These are phyloP conservation scores for Zoanthus gigantus DNA, from an alignment of 92 coral and sea anemone species.

Conservation along the genomic window DNA sequence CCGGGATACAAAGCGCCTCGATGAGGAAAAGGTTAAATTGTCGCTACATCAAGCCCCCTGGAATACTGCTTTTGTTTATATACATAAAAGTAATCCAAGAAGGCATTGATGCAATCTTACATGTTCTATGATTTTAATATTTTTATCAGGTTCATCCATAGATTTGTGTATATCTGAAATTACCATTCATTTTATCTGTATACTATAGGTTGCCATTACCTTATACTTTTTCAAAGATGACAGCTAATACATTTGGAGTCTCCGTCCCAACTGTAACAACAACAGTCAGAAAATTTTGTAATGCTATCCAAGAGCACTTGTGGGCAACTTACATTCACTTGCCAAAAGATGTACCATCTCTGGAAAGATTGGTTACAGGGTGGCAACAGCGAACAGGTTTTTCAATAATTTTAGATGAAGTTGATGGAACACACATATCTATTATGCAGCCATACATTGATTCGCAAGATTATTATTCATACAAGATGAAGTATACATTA, in stretches of 20 bases:
- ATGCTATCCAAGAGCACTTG: constrained; percentile 46
- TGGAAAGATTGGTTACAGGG: constrained; percentile 24
- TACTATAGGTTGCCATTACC: too few species aligned
- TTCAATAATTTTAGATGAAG: constrained; percentile 60
- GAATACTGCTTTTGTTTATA: too few species aligned
- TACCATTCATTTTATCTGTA: too few species aligned
- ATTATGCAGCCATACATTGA: constrained; percentile 48
- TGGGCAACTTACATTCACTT: constrained; percentile 10
- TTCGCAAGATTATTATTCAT: constrained; percentile 58
- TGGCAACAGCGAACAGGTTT: constrained; percentile 58
- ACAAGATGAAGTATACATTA: not conserved
- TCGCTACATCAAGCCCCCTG: too few species aligned
- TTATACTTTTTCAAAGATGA: too few species aligned
- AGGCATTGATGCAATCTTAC: too few species aligned
- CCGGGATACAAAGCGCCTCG: too few species aligned
- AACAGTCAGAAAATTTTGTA: constrained; percentile 31
- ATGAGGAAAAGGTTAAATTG: too few species aligned
- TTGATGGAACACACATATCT: constrained; percentile 70
- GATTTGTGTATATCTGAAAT: too few species aligned
- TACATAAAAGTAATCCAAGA: too few species aligned
- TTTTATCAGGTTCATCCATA: too few species aligned
- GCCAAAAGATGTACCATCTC: constrained; percentile 26
- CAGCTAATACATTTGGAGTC: not conserved
- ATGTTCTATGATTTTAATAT: too few species aligned
- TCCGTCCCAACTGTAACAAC: constrained; percentile 36